Evolutionary conservation across 2,113 vertebrate species (phyloP), one percentile per base, ranked within the genome.

Genomic region (Myotis brandtii): DNA sequence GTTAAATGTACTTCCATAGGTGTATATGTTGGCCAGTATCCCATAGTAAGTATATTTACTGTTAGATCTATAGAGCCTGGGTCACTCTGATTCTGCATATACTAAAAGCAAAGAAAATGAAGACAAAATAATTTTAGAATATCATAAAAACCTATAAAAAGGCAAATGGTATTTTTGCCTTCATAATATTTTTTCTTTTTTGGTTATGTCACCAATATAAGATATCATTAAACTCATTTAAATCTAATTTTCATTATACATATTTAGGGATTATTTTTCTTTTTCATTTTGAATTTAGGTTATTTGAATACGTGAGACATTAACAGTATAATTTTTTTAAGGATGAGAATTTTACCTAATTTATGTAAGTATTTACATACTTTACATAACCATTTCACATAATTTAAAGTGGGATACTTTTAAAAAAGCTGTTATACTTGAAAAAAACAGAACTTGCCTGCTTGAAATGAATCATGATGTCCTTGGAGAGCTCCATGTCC

Each of bases 401-500:
- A 16, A 64, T 25, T 18, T 37, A 50, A 54, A 66, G 13, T 30
- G 34, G 21, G 21, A 14, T 16, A 5, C 21, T 37, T 70, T 46
- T 16, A 2, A 32, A 43, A 11, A 75, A 62, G 52, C 40, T 20
- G 34, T 40, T 91, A 34, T 30, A 80, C 48, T 56, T n/a, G 56
- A 43, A n/a, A 34, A 34, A 23, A 83, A 46, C 20, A 59, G 13
- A 70, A 95, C 6, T 80, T 98, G 98, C 99, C 98, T 99, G 99
- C 90, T 99, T 99, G 97, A 99, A 99, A 77, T 99, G 99, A 59
- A 99, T 97, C 99, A 99, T 99, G 94, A 99, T 98, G 90, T 99
- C 99, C 97, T 99, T 99, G 69, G 99, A 99, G 52, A 99, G 98
- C 75, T 99, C 99, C 99, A 99, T 99, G 96, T 99, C 99, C 97